Percentiles rank a stretch among this genome's conserved stretches.
Conservation (phyloP, 2,888 invertebrate genomes). For the Temnothorax unifasciatus region DNA sequence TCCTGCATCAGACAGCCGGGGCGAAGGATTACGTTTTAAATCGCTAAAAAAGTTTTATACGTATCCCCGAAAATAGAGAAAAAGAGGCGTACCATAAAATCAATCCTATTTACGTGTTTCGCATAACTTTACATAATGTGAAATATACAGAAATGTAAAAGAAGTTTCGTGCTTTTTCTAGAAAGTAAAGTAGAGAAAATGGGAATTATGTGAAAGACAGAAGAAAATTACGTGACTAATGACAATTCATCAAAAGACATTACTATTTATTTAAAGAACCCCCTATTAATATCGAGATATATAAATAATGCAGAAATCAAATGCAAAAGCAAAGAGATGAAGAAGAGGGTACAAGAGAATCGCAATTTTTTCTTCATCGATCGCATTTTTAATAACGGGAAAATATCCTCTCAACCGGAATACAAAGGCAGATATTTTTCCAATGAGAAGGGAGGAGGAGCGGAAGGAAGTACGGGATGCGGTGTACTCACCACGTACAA, state of each 20-base stretch:
- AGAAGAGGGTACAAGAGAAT: not conserved
- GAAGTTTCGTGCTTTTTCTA: not conserved
- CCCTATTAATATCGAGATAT: not conserved
- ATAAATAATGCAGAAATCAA: not conserved
- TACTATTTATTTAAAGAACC: not conserved
- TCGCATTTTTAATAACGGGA: conserved; percentile 49
- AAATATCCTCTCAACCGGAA: conserved; percentile 6
- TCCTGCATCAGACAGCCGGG: conserved; percentile 88
- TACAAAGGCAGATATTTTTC: conserved; percentile 23
- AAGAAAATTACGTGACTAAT: not conserved
- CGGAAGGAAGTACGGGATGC: not conserved
- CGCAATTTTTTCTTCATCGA: conserved; percentile 20
- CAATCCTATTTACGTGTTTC: not conserved
- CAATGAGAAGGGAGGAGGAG: not conserved
- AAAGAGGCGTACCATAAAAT: not conserved
- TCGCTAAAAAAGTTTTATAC: not conserved
- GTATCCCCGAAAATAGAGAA: not conserved
- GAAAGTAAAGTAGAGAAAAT: not conserved
- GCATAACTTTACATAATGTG: not conserved
- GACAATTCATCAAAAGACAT: not conserved
- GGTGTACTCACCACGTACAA: conserved; percentile 93
- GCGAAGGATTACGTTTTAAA: not conserved
- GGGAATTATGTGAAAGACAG: not conserved
- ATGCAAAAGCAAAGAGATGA: not conserved
- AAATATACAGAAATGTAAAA: not conserved